Conservation (phyloP, 2,888 invertebrate genomes). For the Temnothorax rugatulus region DNA sequence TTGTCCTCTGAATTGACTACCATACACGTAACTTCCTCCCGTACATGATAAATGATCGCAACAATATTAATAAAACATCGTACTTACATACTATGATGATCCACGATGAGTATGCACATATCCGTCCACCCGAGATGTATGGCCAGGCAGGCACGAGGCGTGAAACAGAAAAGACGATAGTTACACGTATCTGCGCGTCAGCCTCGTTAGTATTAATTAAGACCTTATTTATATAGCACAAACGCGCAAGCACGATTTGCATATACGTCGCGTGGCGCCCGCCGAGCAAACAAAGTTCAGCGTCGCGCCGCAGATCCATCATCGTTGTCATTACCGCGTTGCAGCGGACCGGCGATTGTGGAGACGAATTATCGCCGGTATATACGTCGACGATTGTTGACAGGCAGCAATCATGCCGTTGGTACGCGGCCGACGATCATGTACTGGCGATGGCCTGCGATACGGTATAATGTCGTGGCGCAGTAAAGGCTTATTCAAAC, state of each 20-base stretch:
- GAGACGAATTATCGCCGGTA: conserved; percentile 66
- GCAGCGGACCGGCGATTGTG: conserved; percentile 47
- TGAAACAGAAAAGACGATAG: conserved; percentile 78
- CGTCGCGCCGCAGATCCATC: conserved; percentile 64
- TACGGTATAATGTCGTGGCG: conserved; percentile 17
- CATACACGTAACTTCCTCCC: conserved; percentile 14
- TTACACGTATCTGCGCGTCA: conserved; percentile 41
- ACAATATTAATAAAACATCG: conserved; percentile 47
- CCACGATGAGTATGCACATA: conserved; percentile 43
- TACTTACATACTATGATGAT: conserved; percentile 80
- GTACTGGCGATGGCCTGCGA: conserved; percentile 51
- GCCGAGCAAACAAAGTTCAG: conserved; percentile 50
- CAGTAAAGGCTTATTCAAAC: conserved; percentile 31
- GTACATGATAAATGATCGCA: conserved; percentile 43
- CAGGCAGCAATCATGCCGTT: conserved; percentile 74
- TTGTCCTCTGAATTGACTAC: background rate
- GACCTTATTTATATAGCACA: conserved; percentile 54
- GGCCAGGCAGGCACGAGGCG: conserved; percentile 65
- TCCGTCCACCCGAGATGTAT: conserved; percentile 38
- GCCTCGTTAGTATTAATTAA: conserved; percentile 56
- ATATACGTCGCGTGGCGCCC: conserved; percentile 43
- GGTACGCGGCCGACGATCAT: conserved; percentile 58
- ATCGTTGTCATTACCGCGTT: conserved; percentile 69
- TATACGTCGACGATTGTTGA: conserved; percentile 68
- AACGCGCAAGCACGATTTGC: conserved; percentile 55